These are phyloP conservation scores for Drosophila aff. DNA, from an alignment of 1,140 invertebrate species.

Conservation along the genomic window DNA sequence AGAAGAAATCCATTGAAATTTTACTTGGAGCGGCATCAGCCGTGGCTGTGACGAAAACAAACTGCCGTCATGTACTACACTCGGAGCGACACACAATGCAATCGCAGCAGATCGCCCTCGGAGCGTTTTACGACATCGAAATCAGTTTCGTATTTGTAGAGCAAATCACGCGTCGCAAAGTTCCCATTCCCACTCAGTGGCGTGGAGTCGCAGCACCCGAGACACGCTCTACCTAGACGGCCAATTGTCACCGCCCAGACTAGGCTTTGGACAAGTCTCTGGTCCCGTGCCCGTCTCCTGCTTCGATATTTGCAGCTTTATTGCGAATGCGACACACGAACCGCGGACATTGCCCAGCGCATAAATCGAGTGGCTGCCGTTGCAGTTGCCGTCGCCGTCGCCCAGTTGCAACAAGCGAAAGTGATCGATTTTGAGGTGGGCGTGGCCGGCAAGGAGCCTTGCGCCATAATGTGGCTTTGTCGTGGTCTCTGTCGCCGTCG, in stretches of 20 bases:
- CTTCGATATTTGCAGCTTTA: conserved; percentile 16
- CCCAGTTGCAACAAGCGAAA: conserved; percentile 68
- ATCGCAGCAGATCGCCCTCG: conserved; percentile 20
- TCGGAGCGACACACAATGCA: conserved; percentile 14
- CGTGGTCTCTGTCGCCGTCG: conserved; percentile 25
- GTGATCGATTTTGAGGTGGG: conserved; percentile 82
- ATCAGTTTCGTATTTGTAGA: conserved; percentile 34
- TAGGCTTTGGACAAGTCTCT: background rate
- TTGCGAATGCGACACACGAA: conserved; percentile 61
- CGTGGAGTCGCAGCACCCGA: conserved; percentile 3
- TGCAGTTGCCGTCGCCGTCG: conserved; percentile 16
- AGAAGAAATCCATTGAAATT: conserved; percentile 19
- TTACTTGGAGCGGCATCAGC: conserved; percentile 11
- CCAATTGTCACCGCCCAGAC: conserved; percentile 19
- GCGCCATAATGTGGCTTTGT: conserved; percentile 49
- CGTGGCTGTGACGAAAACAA: conserved; percentile 25
- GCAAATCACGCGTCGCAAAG: conserved; percentile 33
- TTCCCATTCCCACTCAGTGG: conserved; percentile 20
- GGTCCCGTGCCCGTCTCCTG: conserved; percentile 6
- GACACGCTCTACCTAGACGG: conserved; percentile 7
- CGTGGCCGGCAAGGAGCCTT: conserved; percentile 60
- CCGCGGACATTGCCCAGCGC: conserved; percentile 38
- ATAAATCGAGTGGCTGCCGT: conserved; percentile 25
- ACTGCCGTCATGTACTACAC: conserved; percentile 24
- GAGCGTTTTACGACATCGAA: conserved; percentile 44